These are phyloP conservation scores for Fringilla coelebs DNA, from an alignment of 2,797 vertebrate species.

Conservation along the genomic window DNA sequence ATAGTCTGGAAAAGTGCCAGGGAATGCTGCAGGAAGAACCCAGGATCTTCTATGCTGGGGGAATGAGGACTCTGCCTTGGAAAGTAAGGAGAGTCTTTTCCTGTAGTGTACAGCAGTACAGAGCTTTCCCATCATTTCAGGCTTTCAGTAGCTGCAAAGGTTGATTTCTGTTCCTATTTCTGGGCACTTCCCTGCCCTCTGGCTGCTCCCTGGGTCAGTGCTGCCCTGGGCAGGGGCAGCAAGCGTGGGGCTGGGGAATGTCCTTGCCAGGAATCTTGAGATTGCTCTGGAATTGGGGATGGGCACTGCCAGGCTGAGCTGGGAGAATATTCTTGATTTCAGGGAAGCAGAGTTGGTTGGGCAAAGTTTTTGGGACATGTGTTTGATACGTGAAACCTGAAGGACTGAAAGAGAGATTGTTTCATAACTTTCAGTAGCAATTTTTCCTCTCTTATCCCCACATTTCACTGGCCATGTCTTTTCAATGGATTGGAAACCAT, in stretches of 20 bases:
- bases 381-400: neutral
- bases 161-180: neutral
- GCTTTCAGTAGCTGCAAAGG: neutral
- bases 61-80: too few relatives aligned
- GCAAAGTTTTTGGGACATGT: neutral
- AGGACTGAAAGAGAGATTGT: neutral
- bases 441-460: neutral
- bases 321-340: neutral
- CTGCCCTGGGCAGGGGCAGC: neutral
- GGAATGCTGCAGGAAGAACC: neutral
- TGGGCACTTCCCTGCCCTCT: neutral
- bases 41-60: accelerated
- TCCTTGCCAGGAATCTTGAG: too few relatives aligned
- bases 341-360: neutral
- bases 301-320: neutral
- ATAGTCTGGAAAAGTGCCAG: too few relatives aligned
- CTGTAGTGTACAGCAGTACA: accelerated
- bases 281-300: neutral
- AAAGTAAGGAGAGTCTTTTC: neutral
- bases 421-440: neutral
- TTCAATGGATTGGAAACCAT: neutral
- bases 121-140: too few relatives aligned
- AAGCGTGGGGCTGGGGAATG: neutral
- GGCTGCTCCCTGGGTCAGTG: accelerated
- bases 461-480: neutral